Evolutionary conservation across 2,113 vertebrate species (phyloP).

Genomic region (Illadopsis cleaveri): DNA sequence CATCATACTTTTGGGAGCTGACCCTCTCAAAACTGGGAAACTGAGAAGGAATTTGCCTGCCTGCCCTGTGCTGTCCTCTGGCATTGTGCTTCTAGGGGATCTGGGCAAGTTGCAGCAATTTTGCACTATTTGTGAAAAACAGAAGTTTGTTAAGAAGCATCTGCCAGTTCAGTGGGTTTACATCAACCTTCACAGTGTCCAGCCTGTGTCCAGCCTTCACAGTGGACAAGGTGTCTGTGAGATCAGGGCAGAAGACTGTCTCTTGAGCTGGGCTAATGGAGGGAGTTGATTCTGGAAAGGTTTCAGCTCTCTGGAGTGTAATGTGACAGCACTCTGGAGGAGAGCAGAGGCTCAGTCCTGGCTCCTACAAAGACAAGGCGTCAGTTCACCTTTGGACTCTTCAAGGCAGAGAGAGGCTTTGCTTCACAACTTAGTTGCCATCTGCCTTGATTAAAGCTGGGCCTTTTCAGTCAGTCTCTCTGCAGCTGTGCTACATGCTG

Average conservation of each 20-base stretch:
- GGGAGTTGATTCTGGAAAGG: background rate
- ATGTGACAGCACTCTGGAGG: background rate
- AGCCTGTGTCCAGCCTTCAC: background rate
- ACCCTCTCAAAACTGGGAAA: background rate
- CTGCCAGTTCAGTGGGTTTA: background rate
- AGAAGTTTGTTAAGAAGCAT: background rate
- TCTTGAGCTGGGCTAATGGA: background rate
- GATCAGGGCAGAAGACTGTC: background rate
- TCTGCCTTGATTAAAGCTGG: background rate
- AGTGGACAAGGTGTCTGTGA: background rate
- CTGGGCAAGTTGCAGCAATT: background rate
- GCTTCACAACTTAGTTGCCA: background rate
- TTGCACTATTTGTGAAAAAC: background rate
- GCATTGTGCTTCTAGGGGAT: background rate
- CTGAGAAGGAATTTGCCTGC: background rate
- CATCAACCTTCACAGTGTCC: too few species aligned
- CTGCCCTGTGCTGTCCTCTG: background rate
- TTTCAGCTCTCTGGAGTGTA: background rate
- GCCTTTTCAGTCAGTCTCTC: background rate
- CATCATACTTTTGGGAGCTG: background rate
- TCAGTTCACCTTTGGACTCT: background rate
- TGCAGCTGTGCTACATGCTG: background rate
- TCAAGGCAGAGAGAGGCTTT: background rate
- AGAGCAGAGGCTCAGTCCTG: rapidly evolving
- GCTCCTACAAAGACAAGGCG: background rate